Percentiles rank a stretch among this genome's conserved stretches.
Evolutionary conservation across 2,113 vertebrate species (phyloP).

Genomic region (Pluvianellus socialis): DNA sequence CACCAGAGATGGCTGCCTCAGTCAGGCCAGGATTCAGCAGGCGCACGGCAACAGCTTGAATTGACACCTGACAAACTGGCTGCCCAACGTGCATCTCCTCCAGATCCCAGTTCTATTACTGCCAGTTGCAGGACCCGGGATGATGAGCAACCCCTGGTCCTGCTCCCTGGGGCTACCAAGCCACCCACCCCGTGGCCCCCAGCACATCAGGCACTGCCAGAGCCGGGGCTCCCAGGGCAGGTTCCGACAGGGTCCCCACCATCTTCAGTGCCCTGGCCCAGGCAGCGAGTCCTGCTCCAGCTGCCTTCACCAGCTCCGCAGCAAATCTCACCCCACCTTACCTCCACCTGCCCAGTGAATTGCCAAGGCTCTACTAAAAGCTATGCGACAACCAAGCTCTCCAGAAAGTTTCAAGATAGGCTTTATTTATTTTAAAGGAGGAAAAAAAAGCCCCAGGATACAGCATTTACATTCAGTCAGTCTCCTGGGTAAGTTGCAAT

Average conservation of each 20-base stretch:
- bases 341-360: accelerated
- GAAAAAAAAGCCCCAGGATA: background rate
- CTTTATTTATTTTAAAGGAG: background rate
- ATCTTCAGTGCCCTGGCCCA: background rate
- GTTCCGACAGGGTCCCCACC: accelerated
- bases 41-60: background rate
- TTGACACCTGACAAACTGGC: background rate
- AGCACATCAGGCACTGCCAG: accelerated
- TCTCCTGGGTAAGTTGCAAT: background rate
- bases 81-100: accelerated
- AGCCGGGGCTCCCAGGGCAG: background rate
- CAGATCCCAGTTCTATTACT: background rate
- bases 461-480: background rate
- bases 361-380: background rate
- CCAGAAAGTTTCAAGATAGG: background rate
- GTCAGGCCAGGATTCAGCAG: background rate
- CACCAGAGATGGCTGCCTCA: background rate
- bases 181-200: too few relatives aligned
- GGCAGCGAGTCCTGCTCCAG: background rate
- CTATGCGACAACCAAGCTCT: background rate
- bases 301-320: background rate
- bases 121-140: background rate
- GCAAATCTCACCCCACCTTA: background rate
- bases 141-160: background rate
- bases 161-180: background rate